These are phyloP conservation scores for Cenopis cana DNA, from an alignment of 2,888 invertebrate species.

Conservation along the genomic window DNA sequence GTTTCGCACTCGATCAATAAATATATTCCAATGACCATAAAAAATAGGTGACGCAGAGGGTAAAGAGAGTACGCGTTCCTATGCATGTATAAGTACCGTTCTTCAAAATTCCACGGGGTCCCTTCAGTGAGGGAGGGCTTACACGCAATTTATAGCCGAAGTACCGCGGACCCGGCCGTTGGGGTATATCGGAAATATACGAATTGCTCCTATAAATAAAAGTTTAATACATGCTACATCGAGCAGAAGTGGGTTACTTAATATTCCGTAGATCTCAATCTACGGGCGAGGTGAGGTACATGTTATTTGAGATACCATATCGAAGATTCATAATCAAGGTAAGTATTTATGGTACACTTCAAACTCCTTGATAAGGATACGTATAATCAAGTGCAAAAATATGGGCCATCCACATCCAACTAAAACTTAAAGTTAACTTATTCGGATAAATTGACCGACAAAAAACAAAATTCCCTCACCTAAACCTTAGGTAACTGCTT, in stretches of 20 bases:
- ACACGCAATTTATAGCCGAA: constrained; percentile 37
- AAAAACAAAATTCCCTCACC: too few relatives aligned
- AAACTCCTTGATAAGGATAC: too few relatives aligned
- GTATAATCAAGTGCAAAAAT: too few relatives aligned
- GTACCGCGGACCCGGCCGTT: constrained; percentile 23
- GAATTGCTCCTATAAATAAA: constrained; percentile 29
- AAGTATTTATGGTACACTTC: background rate
- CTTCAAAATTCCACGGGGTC: constrained; percentile 34
- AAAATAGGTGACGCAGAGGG: constrained; percentile 29
- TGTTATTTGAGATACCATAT: background rate
- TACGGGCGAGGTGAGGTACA: background rate
- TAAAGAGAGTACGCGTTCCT: constrained; percentile 6
- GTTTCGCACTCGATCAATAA: too few relatives aligned
- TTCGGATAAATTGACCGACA: too few relatives aligned
- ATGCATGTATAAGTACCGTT: constrained; percentile 38
- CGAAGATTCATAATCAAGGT: background rate
- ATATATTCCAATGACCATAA: constrained; percentile 2
- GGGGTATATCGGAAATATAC: constrained; percentile 23
- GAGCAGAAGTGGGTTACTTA: constrained; percentile 16
- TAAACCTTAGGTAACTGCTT: too few relatives aligned
- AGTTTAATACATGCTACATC: constrained; percentile 13
- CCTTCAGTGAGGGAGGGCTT: constrained; percentile 29
- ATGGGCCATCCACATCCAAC: too few relatives aligned
- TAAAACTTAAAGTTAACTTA: too few relatives aligned
- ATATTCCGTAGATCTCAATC: constrained; percentile 5